A percentile compares a stretch with the other conserved stretches of the same genome.
These are phyloP conservation scores for Eilema sororculum DNA, from an alignment of 2,888 invertebrate genomes.

Conservation along the genomic window DNA sequence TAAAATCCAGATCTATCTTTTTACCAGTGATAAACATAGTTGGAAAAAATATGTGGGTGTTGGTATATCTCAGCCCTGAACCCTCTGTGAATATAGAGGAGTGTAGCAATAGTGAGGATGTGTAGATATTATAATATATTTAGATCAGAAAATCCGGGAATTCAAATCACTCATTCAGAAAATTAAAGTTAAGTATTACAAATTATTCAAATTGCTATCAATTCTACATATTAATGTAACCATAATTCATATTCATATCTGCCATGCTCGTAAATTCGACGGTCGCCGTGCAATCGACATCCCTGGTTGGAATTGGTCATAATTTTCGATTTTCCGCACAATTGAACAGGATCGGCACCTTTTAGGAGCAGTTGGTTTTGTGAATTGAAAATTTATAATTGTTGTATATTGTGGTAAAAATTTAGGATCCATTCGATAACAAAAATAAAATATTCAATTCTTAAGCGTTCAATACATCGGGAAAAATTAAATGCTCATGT, in stretches of 20 bases:
- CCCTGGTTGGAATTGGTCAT: constrained; percentile 71
- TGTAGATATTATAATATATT: too few relatives aligned
- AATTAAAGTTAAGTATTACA: constrained; percentile 19
- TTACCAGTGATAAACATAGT: background rate
- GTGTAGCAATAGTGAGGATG: too few relatives aligned
- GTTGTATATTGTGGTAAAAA: constrained; percentile 27
- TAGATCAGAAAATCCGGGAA: background rate
- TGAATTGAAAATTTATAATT: constrained; percentile 42
- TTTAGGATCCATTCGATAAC: constrained; percentile 11
- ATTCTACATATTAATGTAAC: constrained; percentile 47
- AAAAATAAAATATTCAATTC: background rate
- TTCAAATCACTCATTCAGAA: background rate
- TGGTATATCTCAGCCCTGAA: background rate
- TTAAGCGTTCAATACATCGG: too few relatives aligned
- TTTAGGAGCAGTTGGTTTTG: constrained; percentile 50
- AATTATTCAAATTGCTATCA: constrained; percentile 36
- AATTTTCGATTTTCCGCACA: constrained; percentile 84
- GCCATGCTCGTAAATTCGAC: constrained; percentile 65
- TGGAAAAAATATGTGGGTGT: background rate
- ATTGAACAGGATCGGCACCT: constrained; percentile 74
- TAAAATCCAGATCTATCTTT: background rate
- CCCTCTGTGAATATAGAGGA: background rate
- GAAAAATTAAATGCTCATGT: too few relatives aligned
- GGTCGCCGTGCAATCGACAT: constrained; percentile 67
- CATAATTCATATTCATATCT: constrained; percentile 69